Evolutionary conservation across 2,797 vertebrate species (phyloP), one percentile per base, ranked within the genome.

Genomic region (Semotilus atromaculatus): DNA sequence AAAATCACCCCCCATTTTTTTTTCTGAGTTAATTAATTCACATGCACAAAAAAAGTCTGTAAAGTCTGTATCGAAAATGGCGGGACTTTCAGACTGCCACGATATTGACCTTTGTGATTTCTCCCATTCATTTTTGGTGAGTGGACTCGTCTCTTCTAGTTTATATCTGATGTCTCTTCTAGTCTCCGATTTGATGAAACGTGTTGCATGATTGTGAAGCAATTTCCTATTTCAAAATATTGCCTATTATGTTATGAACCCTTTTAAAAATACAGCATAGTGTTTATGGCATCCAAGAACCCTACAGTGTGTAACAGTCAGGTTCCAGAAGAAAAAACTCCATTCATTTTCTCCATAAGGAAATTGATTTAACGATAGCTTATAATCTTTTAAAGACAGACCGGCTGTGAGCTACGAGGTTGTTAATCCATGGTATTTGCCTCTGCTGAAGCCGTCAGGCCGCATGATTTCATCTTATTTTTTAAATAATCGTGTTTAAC

Each of bases 201-300:
- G 21, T 13, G 43, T 45, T 55, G 67, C 55, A 18, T 38, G 34
- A 43, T n/a, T 71, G 23, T n/a, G 23, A 38, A 36, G 18, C 4
- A 31, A 21, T 18, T 21, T 18, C 29, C 3, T 67, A 10, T 67
- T 67, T 36, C 5, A 23, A 29, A 29, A 2, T 6, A 18, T 48
- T 18, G 23, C 10, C 7, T 51, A 7, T 23, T 13, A 51, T 48
- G 26, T 29, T 48, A 48, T 48, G 8, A 73, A 48, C 40, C n/a
- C 26, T 3, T 76, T 60, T 58, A 55, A 23, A 58, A 58, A 34
- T 9, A 31, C 6, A n/a, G 18, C 26, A 48, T 19, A 26, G 2
- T 74, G 73, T 77, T 79, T 81, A 23, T 73, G 53, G 9, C 71
- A 62, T 62, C 29, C 38, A 16, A 21, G 19, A 67, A 83, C 70